Conservation (phyloP, 2,113 vertebrate species). For the Myanophis thanlyinensis region DNA sequence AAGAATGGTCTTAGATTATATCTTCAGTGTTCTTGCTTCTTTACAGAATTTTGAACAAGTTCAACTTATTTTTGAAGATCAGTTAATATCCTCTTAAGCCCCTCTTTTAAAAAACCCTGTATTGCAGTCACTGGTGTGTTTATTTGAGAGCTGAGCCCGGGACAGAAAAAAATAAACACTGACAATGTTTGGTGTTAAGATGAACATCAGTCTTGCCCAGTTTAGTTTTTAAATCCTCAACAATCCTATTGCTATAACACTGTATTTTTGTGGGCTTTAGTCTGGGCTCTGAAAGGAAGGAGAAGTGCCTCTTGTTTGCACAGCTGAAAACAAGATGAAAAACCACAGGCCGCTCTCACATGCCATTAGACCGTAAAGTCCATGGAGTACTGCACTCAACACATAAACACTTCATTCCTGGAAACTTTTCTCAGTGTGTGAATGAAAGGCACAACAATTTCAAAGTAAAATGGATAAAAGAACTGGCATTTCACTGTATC, state of each 20-base stretch:
- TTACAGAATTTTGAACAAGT: slow-evolving; percentile 37
- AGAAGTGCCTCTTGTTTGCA: slow-evolving; percentile 88
- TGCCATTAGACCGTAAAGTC: slow-evolving; percentile 92
- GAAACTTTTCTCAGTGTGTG: slow-evolving; percentile 78
- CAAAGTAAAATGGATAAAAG: slow-evolving; percentile 70
- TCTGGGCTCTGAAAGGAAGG: slow-evolving; percentile 69
- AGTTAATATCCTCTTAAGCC: slow-evolving; percentile 42
- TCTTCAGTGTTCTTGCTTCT: background rate
- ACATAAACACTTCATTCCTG: slow-evolving; percentile 92
- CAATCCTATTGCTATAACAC: slow-evolving; percentile 51
- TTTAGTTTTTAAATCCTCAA: slow-evolving; percentile 70
- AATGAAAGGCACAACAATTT: slow-evolving; percentile 67
- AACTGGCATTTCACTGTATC: slow-evolving; percentile 33
- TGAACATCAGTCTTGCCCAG: slow-evolving; percentile 60
- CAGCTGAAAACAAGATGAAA: slow-evolving; percentile 99
- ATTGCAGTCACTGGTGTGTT: slow-evolving; percentile 64
- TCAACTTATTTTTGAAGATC: slow-evolving; percentile 48
- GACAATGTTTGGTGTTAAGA: slow-evolving; percentile 72
- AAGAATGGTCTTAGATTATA: slow-evolving; percentile 2
- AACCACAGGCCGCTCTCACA: slow-evolving; percentile 92
- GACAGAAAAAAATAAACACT: slow-evolving; percentile 77
- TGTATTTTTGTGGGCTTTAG: slow-evolving; percentile 62
- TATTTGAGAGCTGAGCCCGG: slow-evolving; percentile 68
- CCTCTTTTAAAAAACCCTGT: slow-evolving; percentile 54
- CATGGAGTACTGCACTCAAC: slow-evolving; percentile 91